Conservation (phyloP, 2,113 vertebrate species). For the Nothobranchius furzeri region DNA sequence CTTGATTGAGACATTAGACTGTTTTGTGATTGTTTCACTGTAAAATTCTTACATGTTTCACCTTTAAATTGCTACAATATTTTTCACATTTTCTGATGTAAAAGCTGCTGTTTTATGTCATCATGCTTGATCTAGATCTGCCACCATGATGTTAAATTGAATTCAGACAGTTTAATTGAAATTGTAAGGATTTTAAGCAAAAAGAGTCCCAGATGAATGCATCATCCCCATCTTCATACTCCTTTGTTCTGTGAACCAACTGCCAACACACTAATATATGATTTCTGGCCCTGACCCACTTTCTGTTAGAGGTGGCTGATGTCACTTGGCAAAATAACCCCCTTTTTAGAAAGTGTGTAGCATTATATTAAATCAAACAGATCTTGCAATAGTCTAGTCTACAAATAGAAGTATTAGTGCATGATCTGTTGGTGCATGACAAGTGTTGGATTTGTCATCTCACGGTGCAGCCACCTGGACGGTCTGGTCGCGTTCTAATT, state of each 20-base stretch:
- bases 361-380: conserved; percentile 14
- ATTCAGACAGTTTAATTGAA: not conserved
- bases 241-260: conserved; percentile 52
- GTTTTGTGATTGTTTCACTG: too few species aligned
- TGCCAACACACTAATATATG: conserved; percentile 20
- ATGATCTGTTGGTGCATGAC: not conserved
- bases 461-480: conserved; percentile 66
- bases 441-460: conserved; percentile 35
- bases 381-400: not conserved
- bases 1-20: too few species aligned
- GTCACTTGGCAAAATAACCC: conserved; percentile 34
- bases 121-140: too few species aligned
- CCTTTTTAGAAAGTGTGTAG: conserved; percentile 6
- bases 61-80: not conserved
- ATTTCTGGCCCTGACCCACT: conserved; percentile 71
- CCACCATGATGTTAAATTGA: not conserved
- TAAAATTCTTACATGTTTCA: too few species aligned
- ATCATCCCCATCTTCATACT: conserved; percentile 21
- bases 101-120: not conserved
- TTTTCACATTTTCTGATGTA: not conserved
- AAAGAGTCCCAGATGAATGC: conserved; percentile 28
- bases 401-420: not conserved
- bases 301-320: conserved; percentile 45
- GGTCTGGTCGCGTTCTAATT: conserved; percentile 47
- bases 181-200: not conserved